Evolutionary conservation across 1,140 invertebrate species (phyloP).

Genomic region (Pogonomyrmex barbatus): DNA sequence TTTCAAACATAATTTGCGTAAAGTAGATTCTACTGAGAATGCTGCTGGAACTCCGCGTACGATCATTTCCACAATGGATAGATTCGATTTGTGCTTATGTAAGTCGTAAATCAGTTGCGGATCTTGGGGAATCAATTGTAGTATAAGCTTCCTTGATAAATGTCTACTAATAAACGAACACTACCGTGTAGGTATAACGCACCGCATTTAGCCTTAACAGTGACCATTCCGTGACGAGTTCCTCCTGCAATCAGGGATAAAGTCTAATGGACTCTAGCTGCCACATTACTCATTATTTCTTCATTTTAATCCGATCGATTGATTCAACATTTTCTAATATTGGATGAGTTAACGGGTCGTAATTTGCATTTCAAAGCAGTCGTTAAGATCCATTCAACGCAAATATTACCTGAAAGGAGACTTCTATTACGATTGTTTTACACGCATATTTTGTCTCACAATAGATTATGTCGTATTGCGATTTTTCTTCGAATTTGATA

Average conservation of each 20-base stretch:
- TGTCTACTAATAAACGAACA: slow-evolving; percentile 41
- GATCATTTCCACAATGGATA: slow-evolving; percentile 22
- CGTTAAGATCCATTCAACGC: slow-evolving; percentile 27
- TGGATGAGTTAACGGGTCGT: background rate
- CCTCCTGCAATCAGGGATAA: slow-evolving; percentile 6
- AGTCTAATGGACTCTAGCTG: slow-evolving; percentile 6
- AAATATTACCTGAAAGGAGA: background rate
- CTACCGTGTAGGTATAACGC: background rate
- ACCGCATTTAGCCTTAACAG: background rate
- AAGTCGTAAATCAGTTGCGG: slow-evolving; percentile 24
- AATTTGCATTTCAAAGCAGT: slow-evolving; percentile 46
- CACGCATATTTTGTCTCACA: background rate
- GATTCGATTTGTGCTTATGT: slow-evolving; percentile 50
- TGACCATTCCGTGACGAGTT: background rate
- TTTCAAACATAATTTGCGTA: background rate
- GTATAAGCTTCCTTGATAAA: slow-evolving; percentile 47
- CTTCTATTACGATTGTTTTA: background rate
- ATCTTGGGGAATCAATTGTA: slow-evolving; percentile 15
- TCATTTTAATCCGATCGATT: background rate
- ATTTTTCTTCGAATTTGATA: background rate
- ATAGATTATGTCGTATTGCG: background rate
- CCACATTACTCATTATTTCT: slow-evolving; percentile 22
- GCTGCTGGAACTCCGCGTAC: slow-evolving; percentile 20
- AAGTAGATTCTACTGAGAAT: slow-evolving; percentile 17
- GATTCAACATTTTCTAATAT: slow-evolving; percentile 36